phyloP scores from a whole-genome alignment of 37 sponge, comb jelly and placozoan species.

The Oscarella lobularis region DNA sequence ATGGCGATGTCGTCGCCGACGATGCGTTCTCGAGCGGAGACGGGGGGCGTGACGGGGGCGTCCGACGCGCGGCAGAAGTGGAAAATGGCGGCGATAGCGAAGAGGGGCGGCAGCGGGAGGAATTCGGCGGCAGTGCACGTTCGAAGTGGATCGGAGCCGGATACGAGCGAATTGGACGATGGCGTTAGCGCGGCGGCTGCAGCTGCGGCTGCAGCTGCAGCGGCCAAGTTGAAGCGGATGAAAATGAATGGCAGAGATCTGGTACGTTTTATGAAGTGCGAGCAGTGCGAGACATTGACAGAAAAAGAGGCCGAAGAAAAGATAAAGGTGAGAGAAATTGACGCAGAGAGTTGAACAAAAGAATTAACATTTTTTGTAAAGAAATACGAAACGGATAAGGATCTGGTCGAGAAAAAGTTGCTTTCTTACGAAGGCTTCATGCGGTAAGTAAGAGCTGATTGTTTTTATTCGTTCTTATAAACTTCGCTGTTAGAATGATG shows the following conservation, averaged over 20 bases:
- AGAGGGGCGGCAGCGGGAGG: background rate
- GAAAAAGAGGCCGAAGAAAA: background rate
- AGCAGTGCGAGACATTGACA: background rate
- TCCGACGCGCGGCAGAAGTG: background rate
- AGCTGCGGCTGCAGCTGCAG: background rate
- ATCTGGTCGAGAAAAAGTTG: background rate
- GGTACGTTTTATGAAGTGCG: background rate
- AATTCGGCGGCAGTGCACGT: background rate
- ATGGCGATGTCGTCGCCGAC: background rate
- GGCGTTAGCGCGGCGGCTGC: background rate
- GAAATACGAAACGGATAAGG: background rate
- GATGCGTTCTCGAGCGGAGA: background rate
- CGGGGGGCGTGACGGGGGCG: background rate
- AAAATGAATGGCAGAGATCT: background rate
- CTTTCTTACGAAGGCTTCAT: background rate
- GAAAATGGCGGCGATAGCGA: background rate
- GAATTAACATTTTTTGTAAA: background rate
- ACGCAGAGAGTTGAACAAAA: no score
- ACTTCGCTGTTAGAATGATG: no score
- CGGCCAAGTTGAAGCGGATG: background rate
- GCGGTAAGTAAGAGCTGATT: background rate
- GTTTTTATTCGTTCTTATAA: no score
- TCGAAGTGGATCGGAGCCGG: background rate
- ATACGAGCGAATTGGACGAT: background rate
- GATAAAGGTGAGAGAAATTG: background rate